Base-by-base conservation (phyloP, 2,888 invertebrate genomes). In the Sphinx pinastri region DNA sequence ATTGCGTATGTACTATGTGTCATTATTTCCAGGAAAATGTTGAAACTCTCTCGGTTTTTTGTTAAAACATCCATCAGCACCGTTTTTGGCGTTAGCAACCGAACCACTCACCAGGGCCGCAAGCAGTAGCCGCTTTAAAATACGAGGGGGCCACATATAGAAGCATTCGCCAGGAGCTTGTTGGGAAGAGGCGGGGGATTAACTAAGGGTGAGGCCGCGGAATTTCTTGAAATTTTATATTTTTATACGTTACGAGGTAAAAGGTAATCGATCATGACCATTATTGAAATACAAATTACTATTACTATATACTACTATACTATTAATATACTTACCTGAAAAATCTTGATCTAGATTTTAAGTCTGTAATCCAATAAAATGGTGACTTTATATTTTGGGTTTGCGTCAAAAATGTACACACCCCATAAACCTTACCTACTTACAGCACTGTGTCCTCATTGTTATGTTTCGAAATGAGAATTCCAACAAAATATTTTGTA, bases 21-120 rank as follows among this genome's bases (percentile, higher is more conserved):
- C 38, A 38, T 8, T 38, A 38, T 38, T 38, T 38, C 38, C 38
- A 38, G 7, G 38, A 38, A 19, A 19, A 55, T 54, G 55, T 55
- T 19, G 19, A 12, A 19, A 16, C 1, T 54, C n/a, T n/a, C 16
- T 54, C 2, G 54, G 10, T 16, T 54, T 54, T 6, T n/a, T 6
- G 8, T n/a, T 55, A 55, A 54, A 54, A n/a, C 14, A 52, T 38
- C 8, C 8, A 25, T 38, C 7, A 52, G 52, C 11, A 55, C 47
- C 12, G 47, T 49, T 63, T 63, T 49, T 63, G 49, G 49, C 63
- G 12, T 19, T 19, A 49, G 63, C 49, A 63, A 63, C 49, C 11
- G 25, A 47, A 16, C 1, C 10, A 11, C 16, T 16, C 60, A 16
- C 60, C 60, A 12, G 60, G 49, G 49, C 16, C 63, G 47, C 8